phyloP scores from a whole-genome alignment of 2,888 invertebrate species.

The Camptogramma bilineatum region DNA sequence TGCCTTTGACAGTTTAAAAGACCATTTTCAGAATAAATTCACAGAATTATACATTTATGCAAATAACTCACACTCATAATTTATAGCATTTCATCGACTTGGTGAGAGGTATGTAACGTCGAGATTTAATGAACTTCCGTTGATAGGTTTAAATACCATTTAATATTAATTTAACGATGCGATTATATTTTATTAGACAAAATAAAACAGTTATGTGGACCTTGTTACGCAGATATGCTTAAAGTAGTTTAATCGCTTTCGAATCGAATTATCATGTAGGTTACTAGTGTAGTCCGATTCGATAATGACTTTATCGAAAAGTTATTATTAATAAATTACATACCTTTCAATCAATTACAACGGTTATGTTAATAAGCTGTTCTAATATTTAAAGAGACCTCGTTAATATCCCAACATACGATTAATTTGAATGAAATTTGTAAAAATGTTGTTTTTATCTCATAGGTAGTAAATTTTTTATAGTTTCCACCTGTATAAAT shows the following conservation, averaged over 20 bases:
- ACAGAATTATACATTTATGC: background rate
- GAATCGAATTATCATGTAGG: slow-evolving; percentile 30
- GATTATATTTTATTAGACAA: slow-evolving; percentile 27
- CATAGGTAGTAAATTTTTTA: background rate
- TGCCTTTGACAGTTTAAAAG: background rate
- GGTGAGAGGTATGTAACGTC: background rate
- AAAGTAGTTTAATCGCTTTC: slow-evolving; percentile 18
- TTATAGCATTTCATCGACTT: slow-evolving; percentile 1
- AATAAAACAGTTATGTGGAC: slow-evolving; percentile 16
- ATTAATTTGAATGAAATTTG: slow-evolving; percentile 8
- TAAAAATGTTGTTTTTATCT: slow-evolving; percentile 16
- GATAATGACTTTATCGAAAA: slow-evolving; percentile 27
- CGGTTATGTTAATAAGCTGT: slow-evolving; percentile 8
- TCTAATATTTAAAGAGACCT: slow-evolving; percentile 20
- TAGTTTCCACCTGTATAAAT: background rate
- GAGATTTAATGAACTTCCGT: slow-evolving; percentile 16
- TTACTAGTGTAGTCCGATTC: slow-evolving; percentile 17
- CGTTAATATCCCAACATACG: slow-evolving; percentile 9
- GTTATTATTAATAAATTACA: slow-evolving; percentile 15
- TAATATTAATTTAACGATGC: slow-evolving; percentile 27
- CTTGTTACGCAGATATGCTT: slow-evolving; percentile 13
- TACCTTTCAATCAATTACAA: slow-evolving; percentile 21
- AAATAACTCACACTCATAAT: background rate
- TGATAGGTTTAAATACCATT: slow-evolving; percentile 14
- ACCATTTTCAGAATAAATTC: background rate